A percentile compares a stretch with the other conserved stretches of the same genome.
Conservation (phyloP, 2,888 invertebrate species). For the Mechanitis messenoides region DNA sequence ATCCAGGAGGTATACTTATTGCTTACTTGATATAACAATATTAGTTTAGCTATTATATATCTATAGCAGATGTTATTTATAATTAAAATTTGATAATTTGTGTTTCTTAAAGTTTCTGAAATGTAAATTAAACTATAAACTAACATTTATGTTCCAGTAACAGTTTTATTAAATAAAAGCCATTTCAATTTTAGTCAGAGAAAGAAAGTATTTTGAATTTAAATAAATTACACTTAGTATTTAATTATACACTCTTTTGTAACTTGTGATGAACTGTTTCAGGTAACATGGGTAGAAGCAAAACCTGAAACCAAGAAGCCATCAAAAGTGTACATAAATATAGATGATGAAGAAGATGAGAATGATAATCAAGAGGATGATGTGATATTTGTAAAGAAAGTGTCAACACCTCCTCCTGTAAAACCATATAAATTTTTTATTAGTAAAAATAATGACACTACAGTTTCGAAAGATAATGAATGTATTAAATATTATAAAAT, state of each 20-base stretch:
- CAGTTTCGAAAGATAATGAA: slow-evolving; percentile 37
- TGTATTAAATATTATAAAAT: slow-evolving; percentile 50
- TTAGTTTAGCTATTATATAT: not conserved
- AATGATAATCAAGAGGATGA: slow-evolving; percentile 49
- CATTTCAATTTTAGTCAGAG: too few relatives aligned
- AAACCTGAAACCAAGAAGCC: slow-evolving; percentile 46
- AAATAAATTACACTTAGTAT: too few relatives aligned
- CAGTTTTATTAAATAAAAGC: too few relatives aligned
- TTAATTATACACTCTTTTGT: too few relatives aligned
- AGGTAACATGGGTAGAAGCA: slow-evolving; percentile 57
- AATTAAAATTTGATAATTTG: too few relatives aligned
- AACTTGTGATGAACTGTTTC: slow-evolving; percentile 28
- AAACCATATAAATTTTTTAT: slow-evolving; percentile 54
- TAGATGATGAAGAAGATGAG: slow-evolving; percentile 49
- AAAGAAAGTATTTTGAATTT: too few relatives aligned
- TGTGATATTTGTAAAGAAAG: slow-evolving; percentile 61
- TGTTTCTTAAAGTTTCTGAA: too few relatives aligned
- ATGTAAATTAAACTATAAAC: too few relatives aligned
- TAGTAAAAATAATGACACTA: slow-evolving; percentile 36
- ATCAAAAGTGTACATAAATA: slow-evolving; percentile 52
- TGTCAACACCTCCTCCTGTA: slow-evolving; percentile 44
- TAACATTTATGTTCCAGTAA: too few relatives aligned
- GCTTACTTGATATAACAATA: not conserved
- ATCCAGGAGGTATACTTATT: slow-evolving; percentile 46
- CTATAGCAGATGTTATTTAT: too few relatives aligned